Percentiles rank a stretch among this genome's conserved stretches.
phyloP scores from a whole-genome alignment of 2,888 invertebrate species.

The Muschampia staudingeri region DNA sequence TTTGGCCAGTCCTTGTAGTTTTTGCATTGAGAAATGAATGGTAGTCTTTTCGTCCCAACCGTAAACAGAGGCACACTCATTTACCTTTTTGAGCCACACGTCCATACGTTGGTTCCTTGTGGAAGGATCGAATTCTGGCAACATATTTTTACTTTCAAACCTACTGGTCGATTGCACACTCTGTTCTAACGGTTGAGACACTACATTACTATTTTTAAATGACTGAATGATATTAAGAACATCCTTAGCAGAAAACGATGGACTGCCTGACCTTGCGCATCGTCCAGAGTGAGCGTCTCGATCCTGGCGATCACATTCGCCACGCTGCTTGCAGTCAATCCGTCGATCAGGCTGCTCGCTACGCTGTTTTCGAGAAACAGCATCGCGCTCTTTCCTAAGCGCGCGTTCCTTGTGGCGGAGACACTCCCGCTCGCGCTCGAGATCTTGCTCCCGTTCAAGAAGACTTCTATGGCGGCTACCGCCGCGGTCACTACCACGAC shows the following conservation, averaged over 20 bases:
- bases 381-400: background rate
- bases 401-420: background rate
- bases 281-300: background rate
- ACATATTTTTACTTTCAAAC: background rate
- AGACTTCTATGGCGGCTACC: background rate
- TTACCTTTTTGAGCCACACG: background rate
- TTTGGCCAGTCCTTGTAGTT: constrained; percentile 7
- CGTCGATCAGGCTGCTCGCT: background rate
- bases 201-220: background rate
- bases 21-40: background rate
- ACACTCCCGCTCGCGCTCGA: background rate
- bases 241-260: background rate
- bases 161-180: background rate
- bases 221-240: background rate
- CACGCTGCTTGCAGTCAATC: background rate
- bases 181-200: background rate
- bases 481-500: background rate
- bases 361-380: background rate
- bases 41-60: background rate
- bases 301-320: background rate
- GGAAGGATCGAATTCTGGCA: background rate
- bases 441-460: background rate
- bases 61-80: constrained; percentile 6
- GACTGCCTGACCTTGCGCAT: background rate
- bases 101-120: background rate